phyloP scores from a whole-genome alignment of 2,113 vertebrate species.

The Anser cygnoides region DNA sequence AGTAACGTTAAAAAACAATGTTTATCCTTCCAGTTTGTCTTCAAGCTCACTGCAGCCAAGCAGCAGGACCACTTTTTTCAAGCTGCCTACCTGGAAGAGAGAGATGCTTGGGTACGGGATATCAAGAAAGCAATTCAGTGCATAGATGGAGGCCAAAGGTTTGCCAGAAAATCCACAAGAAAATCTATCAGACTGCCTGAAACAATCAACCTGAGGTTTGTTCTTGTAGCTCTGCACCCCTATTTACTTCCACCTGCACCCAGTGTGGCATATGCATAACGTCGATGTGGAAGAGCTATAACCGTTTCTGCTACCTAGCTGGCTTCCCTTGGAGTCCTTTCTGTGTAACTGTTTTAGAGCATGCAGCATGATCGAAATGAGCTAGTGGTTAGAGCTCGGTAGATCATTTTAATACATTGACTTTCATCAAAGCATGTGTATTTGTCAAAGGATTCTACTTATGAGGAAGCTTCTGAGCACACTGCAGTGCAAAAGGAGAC shows the following conservation, averaged over 20 bases:
- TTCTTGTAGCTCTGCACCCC: neutral
- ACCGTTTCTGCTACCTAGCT: neutral
- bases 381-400: neutral
- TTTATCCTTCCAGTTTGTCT: conserved; percentile 85
- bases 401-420: neutral
- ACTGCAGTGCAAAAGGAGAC: neutral
- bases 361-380: neutral
- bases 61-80: conserved; percentile 97
- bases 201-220: conserved; percentile 88
- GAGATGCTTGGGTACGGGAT: conserved; percentile 93
- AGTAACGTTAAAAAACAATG: neutral
- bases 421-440: neutral
- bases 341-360: neutral
- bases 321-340: neutral
- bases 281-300: neutral
- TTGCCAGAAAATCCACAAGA: conserved; percentile 93
- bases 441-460: neutral
- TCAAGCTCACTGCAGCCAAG: conserved; percentile 87
- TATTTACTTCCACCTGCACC: neutral
- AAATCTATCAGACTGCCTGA: conserved; percentile 90
- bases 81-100: conserved; percentile 90
- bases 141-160: conserved; percentile 87
- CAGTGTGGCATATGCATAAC: neutral
- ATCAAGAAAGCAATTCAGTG: conserved; percentile 86
- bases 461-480: neutral